Conservation (phyloP, 1,140 invertebrate genomes). For the Metopolophium dirhodum region DNA sequence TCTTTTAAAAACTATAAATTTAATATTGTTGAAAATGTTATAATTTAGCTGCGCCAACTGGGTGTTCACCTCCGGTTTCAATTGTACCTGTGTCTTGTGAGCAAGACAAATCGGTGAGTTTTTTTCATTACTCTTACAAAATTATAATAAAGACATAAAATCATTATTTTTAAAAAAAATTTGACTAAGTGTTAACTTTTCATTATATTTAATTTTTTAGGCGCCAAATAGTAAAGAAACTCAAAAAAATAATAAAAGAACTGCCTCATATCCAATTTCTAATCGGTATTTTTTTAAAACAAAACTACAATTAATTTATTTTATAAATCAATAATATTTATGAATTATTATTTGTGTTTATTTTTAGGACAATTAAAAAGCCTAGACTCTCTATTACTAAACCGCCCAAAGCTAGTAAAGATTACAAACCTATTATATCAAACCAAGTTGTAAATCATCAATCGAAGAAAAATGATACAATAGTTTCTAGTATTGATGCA, state of each 20-base stretch:
- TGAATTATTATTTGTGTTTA: background rate
- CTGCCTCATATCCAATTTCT: background rate
- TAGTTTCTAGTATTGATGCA: background rate
- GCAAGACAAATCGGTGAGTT: background rate
- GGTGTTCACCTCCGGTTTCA: background rate
- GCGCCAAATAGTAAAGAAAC: background rate
- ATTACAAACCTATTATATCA: background rate
- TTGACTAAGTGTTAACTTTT: background rate
- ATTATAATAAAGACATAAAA: background rate
- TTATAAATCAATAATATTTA: background rate
- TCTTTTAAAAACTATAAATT: background rate
- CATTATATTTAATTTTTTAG: background rate
- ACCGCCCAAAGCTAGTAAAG: background rate
- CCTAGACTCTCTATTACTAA: background rate
- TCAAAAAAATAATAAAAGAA: slow-evolving; percentile 33
- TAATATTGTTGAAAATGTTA: background rate
- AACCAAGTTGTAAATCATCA: background rate
- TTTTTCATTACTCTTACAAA: background rate
- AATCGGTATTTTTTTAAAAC: slow-evolving; percentile 35
- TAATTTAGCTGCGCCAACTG: background rate
- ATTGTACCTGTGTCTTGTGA: background rate
- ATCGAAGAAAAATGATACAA: background rate
- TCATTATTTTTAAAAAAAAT: background rate
- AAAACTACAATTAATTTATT: background rate
- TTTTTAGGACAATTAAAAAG: slow-evolving; percentile 8